A percentile compares a stretch with the other conserved stretches of the same genome.
Evolutionary conservation across 2,888 invertebrate genomes (phyloP).

Genomic region (Microdon myrmicae): DNA sequence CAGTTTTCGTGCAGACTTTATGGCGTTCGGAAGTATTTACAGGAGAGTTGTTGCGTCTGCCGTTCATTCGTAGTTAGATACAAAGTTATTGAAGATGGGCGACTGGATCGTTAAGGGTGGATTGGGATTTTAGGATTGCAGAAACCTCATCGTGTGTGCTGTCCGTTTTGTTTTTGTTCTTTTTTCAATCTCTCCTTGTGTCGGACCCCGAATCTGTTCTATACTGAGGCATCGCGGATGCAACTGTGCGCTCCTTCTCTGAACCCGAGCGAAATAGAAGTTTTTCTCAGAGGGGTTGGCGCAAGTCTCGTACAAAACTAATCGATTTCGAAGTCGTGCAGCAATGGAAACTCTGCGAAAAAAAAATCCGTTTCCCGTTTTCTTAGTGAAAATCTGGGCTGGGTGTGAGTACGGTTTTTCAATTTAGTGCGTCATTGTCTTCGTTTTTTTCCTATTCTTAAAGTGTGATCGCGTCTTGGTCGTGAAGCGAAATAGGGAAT

Average conservation of each 20-base stretch:
- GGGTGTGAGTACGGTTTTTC: too few species aligned
- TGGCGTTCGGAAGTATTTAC: slow-evolving; percentile 23
- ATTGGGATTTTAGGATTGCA: slow-evolving; percentile 22
- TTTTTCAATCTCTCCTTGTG: slow-evolving; percentile 7
- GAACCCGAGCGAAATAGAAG: slow-evolving; percentile 30
- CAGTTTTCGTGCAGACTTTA: slow-evolving; percentile 38
- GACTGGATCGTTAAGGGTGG: slow-evolving; percentile 33
- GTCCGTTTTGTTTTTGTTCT: too few species aligned
- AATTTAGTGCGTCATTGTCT: too few species aligned
- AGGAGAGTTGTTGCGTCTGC: slow-evolving; percentile 13
- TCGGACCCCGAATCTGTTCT: slow-evolving; percentile 12
- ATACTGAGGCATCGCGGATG: slow-evolving; percentile 21
- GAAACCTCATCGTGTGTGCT: too few species aligned
- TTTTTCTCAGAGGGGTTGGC: slow-evolving; percentile 35
- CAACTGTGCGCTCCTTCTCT: slow-evolving; percentile 29
- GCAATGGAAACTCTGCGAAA: too few species aligned
- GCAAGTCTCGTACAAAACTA: slow-evolving; percentile 47
- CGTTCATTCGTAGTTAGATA: too few species aligned
- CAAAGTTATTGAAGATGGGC: slow-evolving; percentile 15
- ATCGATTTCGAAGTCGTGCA: slow-evolving; percentile 52
- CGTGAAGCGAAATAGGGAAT: too few species aligned
- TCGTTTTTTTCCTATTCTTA: too few species aligned
- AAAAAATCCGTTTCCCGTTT: too few species aligned
- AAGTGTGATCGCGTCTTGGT: too few species aligned
- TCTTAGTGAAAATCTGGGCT: too few species aligned